Percentiles rank a stretch among this genome's conserved stretches.
Conservation (phyloP, 2,888 invertebrate species). For the Rhopalosiphum nymphaeae region DNA sequence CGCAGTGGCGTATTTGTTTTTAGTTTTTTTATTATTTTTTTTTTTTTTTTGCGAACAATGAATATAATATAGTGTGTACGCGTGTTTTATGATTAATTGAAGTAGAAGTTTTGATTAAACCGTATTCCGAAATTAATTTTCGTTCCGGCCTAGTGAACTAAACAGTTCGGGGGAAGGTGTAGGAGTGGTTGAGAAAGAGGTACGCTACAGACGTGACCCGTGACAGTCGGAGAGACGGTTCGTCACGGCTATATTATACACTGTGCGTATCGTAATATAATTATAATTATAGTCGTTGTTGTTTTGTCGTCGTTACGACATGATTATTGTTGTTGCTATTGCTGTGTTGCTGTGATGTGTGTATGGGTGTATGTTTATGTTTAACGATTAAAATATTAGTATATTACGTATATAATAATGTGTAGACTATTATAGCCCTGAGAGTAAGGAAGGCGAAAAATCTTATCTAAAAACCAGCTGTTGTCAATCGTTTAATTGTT, state of each 20-base stretch:
- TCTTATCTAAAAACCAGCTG: neutral
- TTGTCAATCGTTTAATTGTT: neutral
- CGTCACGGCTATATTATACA: neutral
- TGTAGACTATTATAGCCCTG: neutral
- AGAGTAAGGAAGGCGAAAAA: neutral
- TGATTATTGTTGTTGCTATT: neutral
- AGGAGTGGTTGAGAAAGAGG: neutral
- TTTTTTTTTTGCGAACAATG: constrained; percentile 42
- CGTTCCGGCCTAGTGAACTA: constrained; percentile 51
- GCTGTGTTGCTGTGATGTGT: neutral
- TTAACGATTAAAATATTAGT: neutral
- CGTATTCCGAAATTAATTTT: constrained; percentile 53
- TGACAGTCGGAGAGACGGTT: neutral
- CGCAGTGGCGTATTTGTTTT: neutral
- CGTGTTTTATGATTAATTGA: constrained; percentile 56
- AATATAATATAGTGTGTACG: neutral
- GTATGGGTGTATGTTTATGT: neutral
- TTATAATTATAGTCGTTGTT: neutral
- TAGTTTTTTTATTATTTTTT: neutral
- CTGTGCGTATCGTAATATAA: neutral
- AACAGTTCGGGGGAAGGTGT: neutral
- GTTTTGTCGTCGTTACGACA: neutral
- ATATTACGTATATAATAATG: neutral
- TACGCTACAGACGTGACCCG: neutral
- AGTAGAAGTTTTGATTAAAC: constrained; percentile 57